Evolutionary conservation across 2,888 invertebrate species (phyloP).

Genomic region (Luperina nickerlii): DNA sequence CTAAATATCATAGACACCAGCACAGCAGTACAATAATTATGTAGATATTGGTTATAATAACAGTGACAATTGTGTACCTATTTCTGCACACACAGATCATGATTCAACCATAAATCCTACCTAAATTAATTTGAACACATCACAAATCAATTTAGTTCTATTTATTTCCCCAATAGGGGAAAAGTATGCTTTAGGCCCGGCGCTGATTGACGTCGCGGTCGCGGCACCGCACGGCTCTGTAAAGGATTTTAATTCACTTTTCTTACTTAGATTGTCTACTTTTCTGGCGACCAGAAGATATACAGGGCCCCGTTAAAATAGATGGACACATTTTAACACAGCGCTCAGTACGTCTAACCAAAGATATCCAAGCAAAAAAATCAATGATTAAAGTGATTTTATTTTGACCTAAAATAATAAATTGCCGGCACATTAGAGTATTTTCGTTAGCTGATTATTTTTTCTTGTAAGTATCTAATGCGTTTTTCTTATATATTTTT

Average conservation of each 20-base stretch:
- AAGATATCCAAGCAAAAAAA: too few species aligned
- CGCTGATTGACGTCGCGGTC: too few species aligned
- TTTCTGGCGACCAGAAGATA: background rate
- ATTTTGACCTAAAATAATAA: too few species aligned
- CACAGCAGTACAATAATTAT: background rate
- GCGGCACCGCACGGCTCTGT: too few species aligned
- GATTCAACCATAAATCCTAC: background rate
- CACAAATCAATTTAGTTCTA: slow-evolving; percentile 13
- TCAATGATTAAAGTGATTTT: too few species aligned
- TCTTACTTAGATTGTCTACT: slow-evolving; percentile 6
- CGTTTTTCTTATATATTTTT: too few species aligned
- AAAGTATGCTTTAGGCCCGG: background rate
- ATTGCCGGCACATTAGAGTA: too few species aligned
- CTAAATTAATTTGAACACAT: background rate
- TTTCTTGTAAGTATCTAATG: too few species aligned
- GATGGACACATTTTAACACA: too few species aligned
- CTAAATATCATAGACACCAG: slow-evolving; percentile 2
- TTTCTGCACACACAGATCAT: slow-evolving; percentile 7
- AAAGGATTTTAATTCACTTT: background rate
- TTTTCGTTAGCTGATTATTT: too few species aligned
- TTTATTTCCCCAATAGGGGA: background rate
- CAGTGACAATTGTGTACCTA: background rate
- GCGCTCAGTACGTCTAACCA: too few species aligned
- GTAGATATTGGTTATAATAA: background rate
- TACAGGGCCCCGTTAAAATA: too few species aligned